Percentiles rank a stretch among this genome's conserved stretches.
Evolutionary conservation across 2,888 invertebrate species (phyloP).

Genomic region (Melanostoma mellinum): DNA sequence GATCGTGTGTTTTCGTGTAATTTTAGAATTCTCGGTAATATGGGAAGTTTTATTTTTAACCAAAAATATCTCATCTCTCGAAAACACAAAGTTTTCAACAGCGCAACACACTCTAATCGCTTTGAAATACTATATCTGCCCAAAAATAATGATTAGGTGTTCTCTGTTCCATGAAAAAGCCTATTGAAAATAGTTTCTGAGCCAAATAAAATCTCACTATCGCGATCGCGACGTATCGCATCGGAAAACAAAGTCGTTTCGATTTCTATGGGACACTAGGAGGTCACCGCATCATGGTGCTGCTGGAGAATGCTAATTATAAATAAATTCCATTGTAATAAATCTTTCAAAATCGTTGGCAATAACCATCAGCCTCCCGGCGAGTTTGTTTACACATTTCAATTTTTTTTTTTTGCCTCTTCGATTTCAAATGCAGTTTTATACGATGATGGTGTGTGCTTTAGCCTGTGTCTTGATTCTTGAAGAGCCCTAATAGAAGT

Average conservation of each 20-base stretch:
- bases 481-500: constrained; percentile 2
- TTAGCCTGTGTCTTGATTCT: constrained; percentile 3
- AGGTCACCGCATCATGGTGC: constrained; percentile 49
- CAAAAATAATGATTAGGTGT: constrained; percentile 35
- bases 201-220: too few relatives aligned
- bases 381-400: constrained; percentile 61
- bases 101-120: constrained; percentile 25
- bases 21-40: constrained; percentile 78
- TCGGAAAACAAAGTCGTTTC: background rate
- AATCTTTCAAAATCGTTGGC: constrained; percentile 65
- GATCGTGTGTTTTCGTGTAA: constrained; percentile 74
- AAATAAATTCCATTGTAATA: constrained; percentile 51
- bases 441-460: constrained; percentile 13
- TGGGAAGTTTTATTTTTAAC: constrained; percentile 75
- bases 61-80: constrained; percentile 35
- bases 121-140: constrained; percentile 36
- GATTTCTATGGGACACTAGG: constrained; percentile 63
- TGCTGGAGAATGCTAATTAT: constrained; percentile 65
- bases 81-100: constrained; percentile 55
- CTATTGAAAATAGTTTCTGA: constrained; percentile 36
- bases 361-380: constrained; percentile 68
- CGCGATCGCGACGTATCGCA: too few relatives aligned
- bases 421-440: constrained; percentile 1
- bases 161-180: constrained; percentile 2
- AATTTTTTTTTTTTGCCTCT: background rate